Conservation (phyloP, 2,113 vertebrate species). For the Anser cygnoides region DNA sequence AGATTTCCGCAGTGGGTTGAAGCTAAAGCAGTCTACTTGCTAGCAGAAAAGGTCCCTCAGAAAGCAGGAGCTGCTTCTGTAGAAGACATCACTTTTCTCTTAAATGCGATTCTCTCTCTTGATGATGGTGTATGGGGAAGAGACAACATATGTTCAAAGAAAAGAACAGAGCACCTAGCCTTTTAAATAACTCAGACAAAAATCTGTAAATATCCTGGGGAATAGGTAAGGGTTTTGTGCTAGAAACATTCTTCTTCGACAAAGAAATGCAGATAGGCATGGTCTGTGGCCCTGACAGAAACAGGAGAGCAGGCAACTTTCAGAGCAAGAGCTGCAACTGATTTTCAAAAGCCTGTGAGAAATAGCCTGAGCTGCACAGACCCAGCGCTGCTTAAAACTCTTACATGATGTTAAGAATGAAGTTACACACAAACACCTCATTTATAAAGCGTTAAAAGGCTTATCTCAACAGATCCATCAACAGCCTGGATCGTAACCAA, state of each 20-base stretch:
- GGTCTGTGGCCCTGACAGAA: background rate
- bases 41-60: background rate
- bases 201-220: background rate
- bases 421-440: background rate
- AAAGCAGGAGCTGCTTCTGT: background rate
- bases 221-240: background rate
- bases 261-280: accelerated
- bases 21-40: background rate
- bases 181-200: background rate
- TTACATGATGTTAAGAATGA: background rate
- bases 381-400: background rate
- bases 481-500: background rate
- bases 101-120: background rate
- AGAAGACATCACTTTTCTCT: background rate
- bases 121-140: background rate
- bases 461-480: background rate
- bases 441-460: background rate
- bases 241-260: background rate
- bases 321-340: background rate
- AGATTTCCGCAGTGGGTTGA: background rate
- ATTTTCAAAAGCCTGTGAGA: background rate
- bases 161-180: background rate
- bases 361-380: background rate
- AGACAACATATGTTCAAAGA: background rate
- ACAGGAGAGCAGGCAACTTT: background rate